Evolutionary conservation across 2,113 vertebrate genomes (phyloP), one percentile per base, ranked within the genome.

Genomic region (Upupa epops): DNA sequence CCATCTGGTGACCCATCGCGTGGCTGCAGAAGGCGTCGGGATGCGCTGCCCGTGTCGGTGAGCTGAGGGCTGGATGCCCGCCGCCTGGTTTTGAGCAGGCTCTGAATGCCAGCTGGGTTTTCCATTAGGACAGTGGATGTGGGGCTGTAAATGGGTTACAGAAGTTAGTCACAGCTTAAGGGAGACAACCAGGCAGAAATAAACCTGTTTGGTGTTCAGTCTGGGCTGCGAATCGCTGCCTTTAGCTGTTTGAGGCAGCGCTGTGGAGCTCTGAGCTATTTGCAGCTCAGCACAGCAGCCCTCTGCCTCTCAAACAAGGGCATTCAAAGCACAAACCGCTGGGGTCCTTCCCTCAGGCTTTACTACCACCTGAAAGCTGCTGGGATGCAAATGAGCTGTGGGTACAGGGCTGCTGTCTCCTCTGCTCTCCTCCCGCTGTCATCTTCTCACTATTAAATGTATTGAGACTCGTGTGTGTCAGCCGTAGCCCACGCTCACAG

Each of bases 81-180:
- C 58, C 90, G 49, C 21, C 72, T 87, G 71, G 45, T 84, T 94
- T 93, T 92, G 55, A 89, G 84, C 66, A 92, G 46, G 37, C 63
- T 93, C 61, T 89, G 94, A 95, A 76, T 86, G 63, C 59, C 82
- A 73, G 84, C 42, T 82, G 79, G 55, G 59, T 82, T 90, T 90
- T 73, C 89, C 92, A 92, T 34, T 31, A 92, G 84, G 93, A 65
- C 66, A 76, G 66, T 61, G 63, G 82, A 65, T 92, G 93, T 85
- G 84, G 21, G 37, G 84, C 91, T 89, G 69, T 90, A 92, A 85
- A 61, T 66, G 89, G 74, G 91, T 95, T 79, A 58, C 29, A 95
- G 87, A 93, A 95, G 94, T 87, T 92, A 89, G 64, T 83, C 42
- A 59, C 56, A 21, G 32, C 58, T 90, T 61, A 79, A 86, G 84